phyloP scores from a whole-genome alignment of 2,113 vertebrate genomes.

The Dromaius novaehollandiae region DNA sequence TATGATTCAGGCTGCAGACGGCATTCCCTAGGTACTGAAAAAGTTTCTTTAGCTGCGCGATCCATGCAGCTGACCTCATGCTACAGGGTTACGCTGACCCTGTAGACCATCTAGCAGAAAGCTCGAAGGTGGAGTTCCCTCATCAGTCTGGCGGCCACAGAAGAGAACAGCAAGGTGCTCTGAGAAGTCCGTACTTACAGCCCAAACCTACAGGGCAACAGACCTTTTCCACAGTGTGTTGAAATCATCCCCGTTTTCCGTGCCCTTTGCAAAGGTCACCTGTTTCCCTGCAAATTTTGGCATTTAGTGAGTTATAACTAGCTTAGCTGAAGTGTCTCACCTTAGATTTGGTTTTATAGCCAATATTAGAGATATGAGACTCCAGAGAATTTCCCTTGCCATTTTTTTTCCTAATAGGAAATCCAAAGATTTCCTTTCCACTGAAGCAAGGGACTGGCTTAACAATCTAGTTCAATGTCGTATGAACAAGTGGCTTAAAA shows the following conservation, averaged over 20 bases:
- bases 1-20: not conserved
- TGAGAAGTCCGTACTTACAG: not conserved
- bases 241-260: not conserved
- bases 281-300: not conserved
- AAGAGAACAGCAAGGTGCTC: not conserved
- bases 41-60: not conserved
- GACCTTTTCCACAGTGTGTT: not conserved
- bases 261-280: not conserved
- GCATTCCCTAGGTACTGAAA: not conserved
- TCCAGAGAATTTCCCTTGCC: not conserved
- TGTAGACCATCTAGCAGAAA: not conserved
- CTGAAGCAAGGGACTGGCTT: not conserved
- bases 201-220: not conserved
- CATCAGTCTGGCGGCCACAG: not conserved
- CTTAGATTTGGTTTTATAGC: not conserved
- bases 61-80: fast-evolving
- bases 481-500: not conserved
- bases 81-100: fast-evolving
- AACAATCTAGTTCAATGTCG: not conserved
- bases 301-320: not conserved
- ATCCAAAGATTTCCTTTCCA: not conserved
- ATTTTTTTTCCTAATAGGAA: not conserved
- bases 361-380: not conserved
- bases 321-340: not conserved
- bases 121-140: not conserved